Evolutionary conservation across 1,140 invertebrate genomes (phyloP), one percentile per base, ranked within the genome.

Genomic region (Luehdorfia chinensis): DNA sequence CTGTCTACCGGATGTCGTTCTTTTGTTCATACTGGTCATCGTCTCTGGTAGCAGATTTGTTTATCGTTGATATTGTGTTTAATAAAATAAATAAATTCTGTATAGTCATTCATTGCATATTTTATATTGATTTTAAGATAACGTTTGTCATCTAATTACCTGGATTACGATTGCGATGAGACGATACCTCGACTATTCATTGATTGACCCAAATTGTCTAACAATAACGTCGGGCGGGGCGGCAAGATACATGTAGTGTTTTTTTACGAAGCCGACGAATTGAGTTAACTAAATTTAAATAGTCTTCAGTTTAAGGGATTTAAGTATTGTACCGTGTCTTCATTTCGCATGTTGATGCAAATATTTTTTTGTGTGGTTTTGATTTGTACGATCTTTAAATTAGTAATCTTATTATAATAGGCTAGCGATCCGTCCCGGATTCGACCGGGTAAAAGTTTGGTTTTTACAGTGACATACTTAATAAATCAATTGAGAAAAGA

Each of bases 171-270:
- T 44, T 13, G 25, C 48, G 48, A 31, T 45, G 28, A 43, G 13
- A 41, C 47, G 55, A 47, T 37, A n/a, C n/a, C 49, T 55, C 39
- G 28, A 28, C 46, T 59, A 62, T 60, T 65, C 66, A 77, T 74
- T 65, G 70, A 77, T 74, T 75, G 75, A 70, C 78, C 78, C 56
- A 66, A 79, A 79, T 79, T 67, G 59, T 62, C 66, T 59, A 67
- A 75, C 73, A 75, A 77, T 77, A 75, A 56, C 61, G 43, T 47
- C 55, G 47, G 48, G 23, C 41, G 39, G 30, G 34, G 39, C n/a
- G n/a, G n/a, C n/a, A n/a, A n/a, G n/a, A n/a, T n/a, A n/a, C n/a
- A n/a, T n/a, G n/a, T n/a, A n/a, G n/a, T n/a, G n/a, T n/a, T n/a
- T n/a, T n/a, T n/a, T n/a, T n/a, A n/a, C n/a, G n/a, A n/a, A n/a